Base-by-base conservation (phyloP, 2,888 invertebrate species). In the Ryuthela nishihirai region DNA sequence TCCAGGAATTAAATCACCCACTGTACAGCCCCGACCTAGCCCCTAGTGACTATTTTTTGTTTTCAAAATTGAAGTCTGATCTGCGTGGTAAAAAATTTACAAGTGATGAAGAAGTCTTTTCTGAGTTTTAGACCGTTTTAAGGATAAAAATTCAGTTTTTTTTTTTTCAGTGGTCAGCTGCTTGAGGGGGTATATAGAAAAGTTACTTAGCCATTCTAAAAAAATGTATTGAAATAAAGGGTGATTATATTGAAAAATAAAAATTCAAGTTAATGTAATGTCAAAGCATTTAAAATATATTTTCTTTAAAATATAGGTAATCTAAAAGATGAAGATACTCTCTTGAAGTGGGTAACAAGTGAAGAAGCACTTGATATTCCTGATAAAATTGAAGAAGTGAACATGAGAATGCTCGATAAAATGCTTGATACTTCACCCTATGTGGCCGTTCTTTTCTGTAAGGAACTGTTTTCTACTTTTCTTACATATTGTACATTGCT, bases 381-480 rank as follows among this genome's bases (percentile, higher is more conserved):
- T 6, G 93, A 93, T 55, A 85, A 87, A 74, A 93, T 93, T 69
- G 93, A 93, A 73, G 92, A 92, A 76, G 90, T 93, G 26, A 93
- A 93, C 71, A 80, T 83, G 1, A 86, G 82, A 73, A 92, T 93
- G 91, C 76, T 93, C 72, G 91, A 92, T 70, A 90, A 90, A 72
- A 87, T 92, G 66, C 78, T 93, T 62, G 82, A 85, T 60, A 89
- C 89, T 73, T 88, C 89, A 68, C 87, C 90, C 68, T 87, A 89
- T 70, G 85, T 92, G 45, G 92, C 92, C 44, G 91, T 92, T 21
- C 90, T 91, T 74, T 93, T 93, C 79, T 93, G 91, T 92, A 79
- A 84, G 88, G 82, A 62, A 4, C 17, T 40, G 1, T 7, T 41
- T 46, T 26, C n/a, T 20, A 48, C 34, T 4, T 6, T 17, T 38